Percentiles rank a stretch among this genome's conserved stretches.
Evolutionary conservation across 2,888 invertebrate genomes (phyloP).

Genomic region (Brachynemurus nebulosus): DNA sequence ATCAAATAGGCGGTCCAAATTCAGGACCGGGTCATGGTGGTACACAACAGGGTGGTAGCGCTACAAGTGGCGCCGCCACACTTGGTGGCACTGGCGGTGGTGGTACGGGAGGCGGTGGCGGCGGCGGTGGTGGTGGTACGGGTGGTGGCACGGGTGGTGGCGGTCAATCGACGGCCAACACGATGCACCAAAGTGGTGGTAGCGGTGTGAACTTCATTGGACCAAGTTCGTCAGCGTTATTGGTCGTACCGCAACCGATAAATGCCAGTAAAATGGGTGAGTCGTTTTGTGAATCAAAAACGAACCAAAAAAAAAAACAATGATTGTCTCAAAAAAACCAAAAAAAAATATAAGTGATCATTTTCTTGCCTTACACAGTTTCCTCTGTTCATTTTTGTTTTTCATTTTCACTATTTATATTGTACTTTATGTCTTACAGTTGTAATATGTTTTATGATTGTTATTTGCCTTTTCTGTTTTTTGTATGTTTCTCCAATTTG

Average conservation of each 20-base stretch:
- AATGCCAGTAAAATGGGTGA: slow-evolving; percentile 49
- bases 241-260: slow-evolving; percentile 82
- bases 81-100: slow-evolving; percentile 29
- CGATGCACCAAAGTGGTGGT: slow-evolving; percentile 7
- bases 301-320: too few species aligned
- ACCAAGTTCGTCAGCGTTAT: slow-evolving; percentile 47
- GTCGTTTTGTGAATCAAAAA: too few species aligned
- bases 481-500: too few species aligned
- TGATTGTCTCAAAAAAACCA: too few species aligned
- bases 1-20: background rate
- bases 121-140: slow-evolving; percentile 2
- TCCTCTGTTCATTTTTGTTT: too few species aligned
- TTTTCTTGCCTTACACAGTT: too few species aligned
- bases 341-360: too few species aligned
- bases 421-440: too few species aligned
- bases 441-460: too few species aligned
- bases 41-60: background rate
- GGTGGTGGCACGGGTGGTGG: slow-evolving; percentile 1
- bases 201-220: slow-evolving; percentile 39
- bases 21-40: background rate
- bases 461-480: too few species aligned
- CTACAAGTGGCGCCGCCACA: background rate
- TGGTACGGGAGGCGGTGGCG: slow-evolving; percentile 24
- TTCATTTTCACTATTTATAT: too few species aligned
- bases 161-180: background rate